Base-by-base conservation (phyloP, 2,888 invertebrate genomes). In the Abscondita cerata region DNA sequence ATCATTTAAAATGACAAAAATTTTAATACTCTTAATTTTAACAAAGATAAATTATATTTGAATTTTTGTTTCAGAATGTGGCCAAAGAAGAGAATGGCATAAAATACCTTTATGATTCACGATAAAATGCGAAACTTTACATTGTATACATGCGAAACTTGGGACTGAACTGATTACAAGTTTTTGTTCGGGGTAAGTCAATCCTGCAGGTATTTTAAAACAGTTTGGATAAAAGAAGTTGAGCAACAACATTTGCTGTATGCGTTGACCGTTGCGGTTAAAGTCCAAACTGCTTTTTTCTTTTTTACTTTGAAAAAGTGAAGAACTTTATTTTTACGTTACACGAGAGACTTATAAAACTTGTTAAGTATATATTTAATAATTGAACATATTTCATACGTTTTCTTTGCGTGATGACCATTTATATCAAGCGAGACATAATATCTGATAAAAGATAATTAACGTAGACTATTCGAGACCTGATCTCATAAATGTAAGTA, bases 171-270 rank as follows among this genome's bases (percentile, higher is more conserved):
- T 61, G 58, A 57, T 65, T 65, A 65, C 68, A 58, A 68, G 66
- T 68, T 68, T 68, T 68, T 68, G 53, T 61, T 41, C 52, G 55
- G 48, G 59, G 52, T 59, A 52, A 59, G 62, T 59, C 55, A 65
- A 65, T 65, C 59, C 64, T 55, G 53, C 54, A 48, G 53, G 62
- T 50, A 57, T 60, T 57, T 56, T 50, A 53, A 60, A 59, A 59
- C 60, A 64, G 57, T 64, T 60, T 56, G 48, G 48, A 52, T 52
- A 56, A 65, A 69, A 68, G 68, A 68, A 69, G 56, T 68, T 65
- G 68, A 67, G 61, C 62, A 62, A 50, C 68, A 68, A 68, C 69
- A 66, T 69, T 67, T 68, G 69, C 66, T 66, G 56, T 66, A 67
- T 60, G 59, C 56, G 40, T 57, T 56, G 60, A 64, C 60, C 60